Base-by-base conservation (phyloP, 2,888 invertebrate genomes). In the Tiliacea aurago region DNA sequence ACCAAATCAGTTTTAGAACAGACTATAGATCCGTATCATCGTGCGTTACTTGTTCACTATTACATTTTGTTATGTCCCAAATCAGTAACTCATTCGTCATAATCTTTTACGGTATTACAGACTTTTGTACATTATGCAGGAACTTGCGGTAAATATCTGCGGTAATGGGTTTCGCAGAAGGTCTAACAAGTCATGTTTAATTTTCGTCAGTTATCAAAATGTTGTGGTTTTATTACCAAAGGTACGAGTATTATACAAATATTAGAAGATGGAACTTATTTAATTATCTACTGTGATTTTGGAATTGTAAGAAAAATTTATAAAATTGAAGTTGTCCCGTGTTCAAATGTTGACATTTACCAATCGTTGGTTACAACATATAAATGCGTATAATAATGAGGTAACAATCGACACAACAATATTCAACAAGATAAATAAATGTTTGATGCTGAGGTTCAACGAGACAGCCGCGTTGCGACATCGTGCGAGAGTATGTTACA, bases 111-210 rank as follows among this genome's bases (percentile, higher is more conserved):
- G 41, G 70, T 61, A 71, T 70, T 65, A 78, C 43, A 43, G 43
- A 53, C 56, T 72, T 80, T 70, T 51, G 59, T 7, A 61, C 58
- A 73, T 82, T 59, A 72, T 55, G 56, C 76, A 58, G 59, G 49
- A 37, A 47, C 51, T 71, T 79, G 70, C 61, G 76, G 76, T 84
- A 56, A 73, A 47, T 67, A 79, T 66, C 61, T 64, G 82, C 67
- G 76, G 76, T 79, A 70, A 76, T 69, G 73, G 72, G 56, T 58
- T 77, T 65, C 61, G 67, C 64, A 65, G 70, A 84, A 81, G 73
- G 83, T 68, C 83, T 56, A 65, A 81, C 73, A 77, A 80, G 79
- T 71, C 79, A 77, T 80, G 83, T 84, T 84, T 70, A 82, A 80
- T 79, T 80, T 84, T 64, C 70, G 63, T 70, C 43, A 70, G 58